Base-by-base conservation (phyloP, 2,797 vertebrate species). In the Sciaenops ocellatus region DNA sequence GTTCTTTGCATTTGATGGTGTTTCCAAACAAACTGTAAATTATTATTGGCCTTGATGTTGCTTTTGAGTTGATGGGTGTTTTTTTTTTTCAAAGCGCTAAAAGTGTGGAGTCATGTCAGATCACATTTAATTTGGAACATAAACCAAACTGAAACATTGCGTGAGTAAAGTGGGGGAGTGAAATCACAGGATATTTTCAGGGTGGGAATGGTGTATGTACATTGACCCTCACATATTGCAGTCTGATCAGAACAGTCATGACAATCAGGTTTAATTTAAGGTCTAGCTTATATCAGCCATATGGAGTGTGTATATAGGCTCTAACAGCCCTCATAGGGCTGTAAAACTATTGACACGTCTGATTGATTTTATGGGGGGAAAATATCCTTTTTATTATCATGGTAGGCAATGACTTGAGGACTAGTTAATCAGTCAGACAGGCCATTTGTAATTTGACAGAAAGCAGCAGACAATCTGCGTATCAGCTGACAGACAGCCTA, bases 21-120 rank as follows among this genome's bases (percentile, higher is more conserved):
- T 71, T 80, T 84, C 76, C 77, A 83, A 79, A 72, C 11, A 79
- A 46, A 71, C 34, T n/a, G 42, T 38, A 42, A 22, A 69, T 67
- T 59, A 4, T 41, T n/a, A 13, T 50, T 65, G 60, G 47, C 64
- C 42, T 76, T 69, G 30, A 83, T 81, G 34, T 62, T 66, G 51
- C 24, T 62, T 81, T 66, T 42, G n/a, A 60, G 41, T 61, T 69
- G 1, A 54, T 13, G 17, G 16, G 30, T 30, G 4, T 59, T 42
- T 26, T 30, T 79, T 42, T 69, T 28, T 55, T 64, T n/a, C 26
- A 42, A 22, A 68, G 52, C 51, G 6, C 10, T 24, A n/a, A 4
- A 59, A 76, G 44, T 51, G 16, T 34, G 28, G 12, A 50, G 46
- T 56, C 18, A 11, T 73, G 50, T 60, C n/a, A 6, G 13, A 15